phyloP scores from a whole-genome alignment of 2,797 vertebrate species.

The Squalus acanthias region DNA sequence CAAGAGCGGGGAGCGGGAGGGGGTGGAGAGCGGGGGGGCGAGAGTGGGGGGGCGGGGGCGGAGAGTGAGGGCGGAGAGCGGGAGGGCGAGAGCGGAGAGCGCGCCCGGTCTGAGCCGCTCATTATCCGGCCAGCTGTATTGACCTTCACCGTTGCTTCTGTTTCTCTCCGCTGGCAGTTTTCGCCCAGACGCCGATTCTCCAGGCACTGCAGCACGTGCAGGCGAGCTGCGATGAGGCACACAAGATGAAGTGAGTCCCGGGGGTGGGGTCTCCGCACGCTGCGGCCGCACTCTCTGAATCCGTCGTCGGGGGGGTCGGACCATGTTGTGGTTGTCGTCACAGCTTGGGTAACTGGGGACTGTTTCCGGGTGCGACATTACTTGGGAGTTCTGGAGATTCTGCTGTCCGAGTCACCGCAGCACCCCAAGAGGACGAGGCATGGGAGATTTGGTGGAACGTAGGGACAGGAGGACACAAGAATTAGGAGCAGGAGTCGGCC shows the following conservation, averaged over 20 bases:
- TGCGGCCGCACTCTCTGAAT: rapidly evolving
- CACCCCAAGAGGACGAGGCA: not conserved
- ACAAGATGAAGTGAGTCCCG: constrained; percentile 83
- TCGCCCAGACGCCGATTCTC: constrained; percentile 66
- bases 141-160: not conserved
- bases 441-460: too few species aligned
- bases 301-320: not conserved
- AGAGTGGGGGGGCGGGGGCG: too few species aligned
- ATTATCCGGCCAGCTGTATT: not conserved
- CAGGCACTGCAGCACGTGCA: constrained; percentile 84
- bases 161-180: constrained; percentile 48
- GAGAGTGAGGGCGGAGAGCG: too few species aligned
- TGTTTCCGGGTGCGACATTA: too few species aligned
- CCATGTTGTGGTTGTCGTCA: too few species aligned
- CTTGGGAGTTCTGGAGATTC: not conserved
- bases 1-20: too few species aligned
- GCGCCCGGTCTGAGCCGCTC: too few species aligned
- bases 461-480: too few species aligned
- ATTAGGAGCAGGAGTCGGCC: too few species aligned
- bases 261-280: not conserved
- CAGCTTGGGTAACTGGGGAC: not conserved
- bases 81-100: too few species aligned
- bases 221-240: constrained; percentile 89
- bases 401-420: not conserved
- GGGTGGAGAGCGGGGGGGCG: too few species aligned